These are phyloP conservation scores for Enteromius treurensis DNA, from an alignment of 2,797 vertebrate species.

Conservation along the genomic window DNA sequence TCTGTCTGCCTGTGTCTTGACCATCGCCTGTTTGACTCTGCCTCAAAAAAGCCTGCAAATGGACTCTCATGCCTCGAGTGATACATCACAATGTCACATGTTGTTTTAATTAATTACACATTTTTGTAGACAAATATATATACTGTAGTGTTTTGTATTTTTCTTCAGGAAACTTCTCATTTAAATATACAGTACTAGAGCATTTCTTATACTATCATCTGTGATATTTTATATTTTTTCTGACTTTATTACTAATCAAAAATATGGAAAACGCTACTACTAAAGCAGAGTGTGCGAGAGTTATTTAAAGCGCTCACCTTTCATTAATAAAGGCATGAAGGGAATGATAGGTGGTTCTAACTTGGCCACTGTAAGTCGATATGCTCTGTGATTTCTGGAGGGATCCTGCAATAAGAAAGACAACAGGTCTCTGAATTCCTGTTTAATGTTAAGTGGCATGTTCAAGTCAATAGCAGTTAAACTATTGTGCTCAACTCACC, in stretches of 20 bases:
- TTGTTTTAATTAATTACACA: not conserved
- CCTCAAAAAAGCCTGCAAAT: too few species aligned
- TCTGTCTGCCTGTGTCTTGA: too few species aligned
- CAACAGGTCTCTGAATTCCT: not conserved
- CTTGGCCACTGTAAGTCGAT: slow-evolving; percentile 92
- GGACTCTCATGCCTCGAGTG: too few species aligned
- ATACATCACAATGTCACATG: too few species aligned
- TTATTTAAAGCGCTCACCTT: slow-evolving; percentile 81
- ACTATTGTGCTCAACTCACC: slow-evolving; percentile 76
- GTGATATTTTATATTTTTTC: not conserved
- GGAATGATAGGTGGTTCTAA: slow-evolving; percentile 95
- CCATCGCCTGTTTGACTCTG: too few species aligned
- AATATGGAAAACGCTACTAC: not conserved
- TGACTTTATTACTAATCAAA: not conserved
- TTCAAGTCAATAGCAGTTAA: not conserved
- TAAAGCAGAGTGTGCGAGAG: not conserved
- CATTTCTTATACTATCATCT: not conserved
- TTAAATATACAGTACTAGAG: not conserved
- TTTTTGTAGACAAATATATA: not conserved
- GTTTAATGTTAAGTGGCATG: not conserved
- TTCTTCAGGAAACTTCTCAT: too few species aligned
- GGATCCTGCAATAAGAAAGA: slow-evolving; percentile 84
- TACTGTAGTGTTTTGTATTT: too few species aligned
- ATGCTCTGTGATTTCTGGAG: slow-evolving; percentile 95
- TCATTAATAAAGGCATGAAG: slow-evolving; percentile 98